Percentiles rank a stretch among this genome's conserved stretches.
Evolutionary conservation across 2,888 invertebrate species (phyloP).

Genomic region (Pediacus dermestoides): DNA sequence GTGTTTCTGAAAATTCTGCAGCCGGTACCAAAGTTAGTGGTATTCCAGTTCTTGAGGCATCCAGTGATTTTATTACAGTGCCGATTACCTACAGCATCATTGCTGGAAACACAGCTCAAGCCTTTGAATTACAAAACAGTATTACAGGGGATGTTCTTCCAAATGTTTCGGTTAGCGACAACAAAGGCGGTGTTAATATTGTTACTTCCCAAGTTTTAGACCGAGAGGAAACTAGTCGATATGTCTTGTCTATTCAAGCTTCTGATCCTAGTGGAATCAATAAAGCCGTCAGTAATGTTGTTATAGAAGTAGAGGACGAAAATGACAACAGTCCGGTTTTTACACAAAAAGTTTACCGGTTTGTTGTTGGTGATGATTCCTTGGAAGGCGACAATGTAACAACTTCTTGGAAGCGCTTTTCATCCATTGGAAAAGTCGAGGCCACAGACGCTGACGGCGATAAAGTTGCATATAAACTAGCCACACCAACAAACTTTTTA

Average conservation of each 20-base stretch:
- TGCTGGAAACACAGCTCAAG: constrained; percentile 69
- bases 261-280: constrained; percentile 76
- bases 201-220: constrained; percentile 76
- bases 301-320: constrained; percentile 75
- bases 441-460: constrained; percentile 92
- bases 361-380: constrained; percentile 66
- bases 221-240: constrained; percentile 68
- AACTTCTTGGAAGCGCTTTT: constrained; percentile 72
- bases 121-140: constrained; percentile 69
- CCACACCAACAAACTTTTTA: constrained; percentile 75
- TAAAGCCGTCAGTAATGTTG: constrained; percentile 74
- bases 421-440: constrained; percentile 77
- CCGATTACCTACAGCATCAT: constrained; percentile 78
- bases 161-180: constrained; percentile 52
- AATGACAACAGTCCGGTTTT: constrained; percentile 92
- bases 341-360: constrained; percentile 72
- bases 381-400: constrained; percentile 58
- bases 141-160: constrained; percentile 49
- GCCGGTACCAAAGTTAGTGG: constrained; percentile 68
- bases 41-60: constrained; percentile 69
- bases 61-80: constrained; percentile 60
- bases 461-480: constrained; percentile 80
- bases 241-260: constrained; percentile 75
- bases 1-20: constrained; percentile 73
- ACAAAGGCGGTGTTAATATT: constrained; percentile 65